Evolutionary conservation across 2,797 vertebrate genomes (phyloP), one percentile per base, ranked within the genome.

Genomic region (Manis crassicaudata): DNA sequence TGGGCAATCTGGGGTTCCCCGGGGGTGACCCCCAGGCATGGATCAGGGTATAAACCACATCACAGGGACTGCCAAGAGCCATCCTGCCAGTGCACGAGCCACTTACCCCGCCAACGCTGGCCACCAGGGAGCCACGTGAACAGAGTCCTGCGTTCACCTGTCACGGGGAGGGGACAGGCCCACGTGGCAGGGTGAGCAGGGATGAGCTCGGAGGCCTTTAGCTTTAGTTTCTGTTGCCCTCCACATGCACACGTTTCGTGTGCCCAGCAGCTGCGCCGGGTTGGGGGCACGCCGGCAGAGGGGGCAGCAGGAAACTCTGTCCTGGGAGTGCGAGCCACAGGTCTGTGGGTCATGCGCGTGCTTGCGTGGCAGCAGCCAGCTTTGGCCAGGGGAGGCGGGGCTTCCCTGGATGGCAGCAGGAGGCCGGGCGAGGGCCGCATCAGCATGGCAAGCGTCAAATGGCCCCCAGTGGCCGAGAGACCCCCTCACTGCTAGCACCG

Each of bases 71-170:
- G 43, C 95, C 93, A 76, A 76, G 54, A 4, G 7, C 70, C 91
- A 27, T 0, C 2, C 83, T 40, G 14, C 70, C 60, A 8, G 54
- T 21, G 29, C 6, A 23, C 72, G 63, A 92, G 88, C 85, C 3
- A 0, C 81, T 82, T 11, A 21, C 70, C 56, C 65, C 1, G 5
- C 50, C 83, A 37, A 88, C 5, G 0, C 58, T 1, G 5, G n/a
- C 73, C 8, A 1, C 75, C 54, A 27, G 5, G 63, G 93, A 75
- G 52, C 94, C 77, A 12, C 1, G 6, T 77, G 52, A 96, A 90
- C 8, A 67, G 50, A 88, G 25, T 72, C 73, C 37, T 87, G 13
- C 70, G 9, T 89, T 94, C 93, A 90, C 87, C 82, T 63, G 12
- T 29, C 2, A 0, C 0, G 54, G 70, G 72, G 75, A 54, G 54